Conservation (phyloP, 2,888 invertebrate species). For the Epinotia demarniana region DNA sequence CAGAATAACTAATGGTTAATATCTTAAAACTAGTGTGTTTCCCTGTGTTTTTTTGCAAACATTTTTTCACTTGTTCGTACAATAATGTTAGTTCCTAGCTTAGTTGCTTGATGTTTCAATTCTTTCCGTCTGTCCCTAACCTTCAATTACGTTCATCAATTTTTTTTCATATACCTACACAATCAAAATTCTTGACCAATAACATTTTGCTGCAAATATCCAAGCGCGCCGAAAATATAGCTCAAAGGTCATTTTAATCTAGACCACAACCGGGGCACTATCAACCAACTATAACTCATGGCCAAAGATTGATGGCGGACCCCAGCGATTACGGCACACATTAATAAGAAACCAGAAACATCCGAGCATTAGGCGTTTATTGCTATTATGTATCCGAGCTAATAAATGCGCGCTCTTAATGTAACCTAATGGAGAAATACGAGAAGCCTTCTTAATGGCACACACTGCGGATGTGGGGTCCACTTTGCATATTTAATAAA, state of each 20-base stretch:
- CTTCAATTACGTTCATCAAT: no score
- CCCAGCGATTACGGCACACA: constrained; percentile 27
- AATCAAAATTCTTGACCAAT: background rate
- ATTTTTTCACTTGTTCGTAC: no score
- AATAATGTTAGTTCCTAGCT: no score
- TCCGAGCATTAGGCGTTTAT: constrained; percentile 37
- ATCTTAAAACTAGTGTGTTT: no score
- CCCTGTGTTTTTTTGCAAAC: no score
- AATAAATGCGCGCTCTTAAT: constrained; percentile 43
- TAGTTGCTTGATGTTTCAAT: no score
- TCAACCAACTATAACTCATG: constrained; percentile 18
- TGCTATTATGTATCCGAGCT: constrained; percentile 39
- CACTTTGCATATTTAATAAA: constrained; percentile 43
- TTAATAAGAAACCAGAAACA: constrained; percentile 39
- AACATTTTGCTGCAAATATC: background rate
- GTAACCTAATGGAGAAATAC: constrained; percentile 43
- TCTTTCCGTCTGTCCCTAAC: no score
- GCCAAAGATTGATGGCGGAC: constrained; percentile 24
- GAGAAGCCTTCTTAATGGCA: constrained; percentile 18
- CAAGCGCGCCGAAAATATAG: background rate
- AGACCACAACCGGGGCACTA: constrained; percentile 10
- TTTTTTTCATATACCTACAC: no score
- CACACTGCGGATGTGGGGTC: constrained; percentile 20
- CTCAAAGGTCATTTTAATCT: constrained; percentile 9
- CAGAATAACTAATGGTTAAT: no score